phyloP scores from a whole-genome alignment of 2,113 vertebrate genomes.

The Sarotherodon lohbergeri region DNA sequence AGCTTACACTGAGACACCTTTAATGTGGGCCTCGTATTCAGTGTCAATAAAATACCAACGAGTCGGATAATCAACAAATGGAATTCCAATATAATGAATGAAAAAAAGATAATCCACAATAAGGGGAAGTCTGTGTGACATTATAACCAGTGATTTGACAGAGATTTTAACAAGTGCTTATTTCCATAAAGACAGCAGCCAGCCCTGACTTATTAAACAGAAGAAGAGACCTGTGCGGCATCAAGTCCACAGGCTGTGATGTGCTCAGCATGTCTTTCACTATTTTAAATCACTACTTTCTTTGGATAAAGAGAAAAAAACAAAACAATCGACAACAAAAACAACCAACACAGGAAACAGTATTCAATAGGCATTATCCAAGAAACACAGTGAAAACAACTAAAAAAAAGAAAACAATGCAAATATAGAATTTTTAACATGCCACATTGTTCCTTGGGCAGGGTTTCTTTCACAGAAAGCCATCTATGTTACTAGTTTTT shows the following conservation, averaged over 20 bases:
- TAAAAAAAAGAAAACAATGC: conserved; percentile 22
- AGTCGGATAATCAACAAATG: not conserved
- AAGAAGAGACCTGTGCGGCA: conserved; percentile 32
- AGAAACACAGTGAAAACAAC: conserved; percentile 31
- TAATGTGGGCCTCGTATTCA: not conserved
- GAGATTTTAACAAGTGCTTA: not conserved
- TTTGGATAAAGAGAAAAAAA: conserved; percentile 31
- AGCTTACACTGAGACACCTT: conserved; percentile 11
- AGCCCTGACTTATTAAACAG: not conserved
- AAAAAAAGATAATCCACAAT: not conserved
- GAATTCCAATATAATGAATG: conserved; percentile 7
- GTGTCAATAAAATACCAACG: not conserved
- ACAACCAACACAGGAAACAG: conserved; percentile 53
- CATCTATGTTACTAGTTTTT: conserved; percentile 54
- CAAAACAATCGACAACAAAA: conserved; percentile 52
- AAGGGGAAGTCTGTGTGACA: not conserved
- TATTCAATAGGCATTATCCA: conserved; percentile 45
- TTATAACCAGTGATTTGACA: conserved; percentile 15
- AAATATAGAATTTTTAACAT: conserved; percentile 52
- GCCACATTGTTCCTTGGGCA: conserved; percentile 56
- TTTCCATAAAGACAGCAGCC: not conserved
- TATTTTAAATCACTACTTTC: conserved; percentile 41
- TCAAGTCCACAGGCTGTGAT: conserved; percentile 8
- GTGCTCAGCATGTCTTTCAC: conserved; percentile 44
- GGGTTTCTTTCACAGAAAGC: conserved; percentile 66